Conservation (phyloP, 2,797 vertebrate genomes). For the Staurois parvus region DNA sequence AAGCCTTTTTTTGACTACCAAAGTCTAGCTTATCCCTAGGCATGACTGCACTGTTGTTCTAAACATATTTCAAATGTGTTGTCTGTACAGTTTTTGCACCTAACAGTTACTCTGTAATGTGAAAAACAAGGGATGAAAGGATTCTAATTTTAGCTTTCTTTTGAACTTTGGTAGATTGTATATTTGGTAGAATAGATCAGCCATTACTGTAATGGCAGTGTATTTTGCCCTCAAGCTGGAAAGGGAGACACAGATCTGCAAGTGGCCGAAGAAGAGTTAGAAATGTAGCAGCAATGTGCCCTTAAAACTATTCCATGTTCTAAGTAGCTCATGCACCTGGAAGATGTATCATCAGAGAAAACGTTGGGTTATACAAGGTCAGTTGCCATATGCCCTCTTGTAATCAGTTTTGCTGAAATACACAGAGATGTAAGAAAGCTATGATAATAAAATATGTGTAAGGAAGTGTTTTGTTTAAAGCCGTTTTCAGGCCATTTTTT, state of each 20-base stretch:
- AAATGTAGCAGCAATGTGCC: slow-evolving; percentile 28
- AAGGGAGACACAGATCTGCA: slow-evolving; percentile 11
- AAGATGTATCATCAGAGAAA: slow-evolving; percentile 31
- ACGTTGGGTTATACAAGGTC: slow-evolving; percentile 23
- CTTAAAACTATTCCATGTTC: slow-evolving; percentile 33
- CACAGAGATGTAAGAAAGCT: not conserved
- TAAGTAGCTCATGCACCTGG: slow-evolving; percentile 36
- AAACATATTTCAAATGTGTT: slow-evolving; percentile 46
- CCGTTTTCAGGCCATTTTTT: too few relatives aligned
- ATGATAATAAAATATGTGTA: not conserved
- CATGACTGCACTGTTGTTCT: slow-evolving; percentile 26
- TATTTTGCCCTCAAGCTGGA: slow-evolving; percentile 32
- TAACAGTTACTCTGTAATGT: slow-evolving; percentile 46
- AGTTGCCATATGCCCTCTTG: not conserved
- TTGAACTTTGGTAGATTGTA: slow-evolving; percentile 40
- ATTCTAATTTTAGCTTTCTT: slow-evolving; percentile 48
- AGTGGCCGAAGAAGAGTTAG: slow-evolving; percentile 10
- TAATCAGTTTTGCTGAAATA: slow-evolving; percentile 25
- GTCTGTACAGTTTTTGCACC: slow-evolving; percentile 47
- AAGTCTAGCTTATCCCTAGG: slow-evolving; percentile 27
- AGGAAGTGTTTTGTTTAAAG: not conserved
- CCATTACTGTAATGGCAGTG: slow-evolving; percentile 42
- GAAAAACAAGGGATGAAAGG: slow-evolving; percentile 51
- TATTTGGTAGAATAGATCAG: slow-evolving; percentile 24
- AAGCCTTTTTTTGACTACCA: not conserved